These are phyloP conservation scores for Bovichtus diacanthus DNA, from an alignment of 2,797 vertebrate species.

Conservation along the genomic window DNA sequence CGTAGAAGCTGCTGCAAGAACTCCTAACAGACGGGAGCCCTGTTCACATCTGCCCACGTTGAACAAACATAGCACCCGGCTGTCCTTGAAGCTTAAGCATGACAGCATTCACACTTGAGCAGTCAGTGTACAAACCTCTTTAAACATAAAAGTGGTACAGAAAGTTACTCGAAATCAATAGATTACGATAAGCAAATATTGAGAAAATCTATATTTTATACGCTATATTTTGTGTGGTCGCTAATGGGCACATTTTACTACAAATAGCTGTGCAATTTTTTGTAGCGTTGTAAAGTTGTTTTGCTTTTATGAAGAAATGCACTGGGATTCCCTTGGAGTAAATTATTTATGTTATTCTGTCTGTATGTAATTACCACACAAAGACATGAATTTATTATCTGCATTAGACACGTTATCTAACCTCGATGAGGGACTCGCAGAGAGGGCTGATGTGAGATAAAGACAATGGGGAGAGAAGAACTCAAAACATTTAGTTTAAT, in stretches of 20 bases:
- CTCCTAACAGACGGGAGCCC: conserved; percentile 54
- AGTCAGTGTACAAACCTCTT: conserved; percentile 11
- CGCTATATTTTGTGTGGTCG: conserved; percentile 16
- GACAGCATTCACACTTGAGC: conserved; percentile 6
- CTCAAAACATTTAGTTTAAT: neutral
- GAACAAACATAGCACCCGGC: conserved; percentile 9
- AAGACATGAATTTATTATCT: conserved; percentile 4
- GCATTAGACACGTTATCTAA: neutral
- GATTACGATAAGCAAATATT: conserved; percentile 14
- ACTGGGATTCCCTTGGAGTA: conserved; percentile 62
- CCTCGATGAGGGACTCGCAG: neutral
- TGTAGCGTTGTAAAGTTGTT: conserved; percentile 30
- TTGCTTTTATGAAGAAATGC: conserved; percentile 59
- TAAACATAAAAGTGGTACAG: conserved; percentile 22
- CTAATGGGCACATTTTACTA: conserved; percentile 4
- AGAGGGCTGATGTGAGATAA: neutral
- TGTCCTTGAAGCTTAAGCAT: conserved; percentile 2
- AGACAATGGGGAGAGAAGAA: neutral
- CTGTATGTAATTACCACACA: conserved; percentile 31
- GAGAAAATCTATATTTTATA: conserved; percentile 23
- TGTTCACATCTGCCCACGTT: neutral
- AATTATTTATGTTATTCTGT: conserved; percentile 71
- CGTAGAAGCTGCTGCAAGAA: conserved; percentile 74
- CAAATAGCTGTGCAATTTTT: neutral
- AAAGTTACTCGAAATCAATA: conserved; percentile 8